Base-by-base conservation (phyloP, 2,797 vertebrate species). In the Helostoma temminkii region DNA sequence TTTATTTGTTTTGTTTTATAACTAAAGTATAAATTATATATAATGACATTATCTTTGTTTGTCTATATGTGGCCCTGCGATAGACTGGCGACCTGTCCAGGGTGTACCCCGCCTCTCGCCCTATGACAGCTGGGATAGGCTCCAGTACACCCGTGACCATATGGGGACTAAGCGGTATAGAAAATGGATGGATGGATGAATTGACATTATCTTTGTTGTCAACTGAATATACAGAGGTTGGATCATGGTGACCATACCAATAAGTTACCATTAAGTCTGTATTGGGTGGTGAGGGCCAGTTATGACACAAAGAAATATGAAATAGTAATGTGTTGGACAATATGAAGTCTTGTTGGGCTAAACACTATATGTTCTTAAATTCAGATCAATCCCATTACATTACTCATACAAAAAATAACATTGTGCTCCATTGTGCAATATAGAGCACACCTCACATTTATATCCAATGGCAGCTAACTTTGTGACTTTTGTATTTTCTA, bases 1-100 rank as follows among this genome's bases (percentile, higher is more conserved):
- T 65, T 42, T 36, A 50, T 49, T 79, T 81, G 25, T 53, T 16
- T 61, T 55, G 63, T 46, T 76, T 67, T 68, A 66, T 61, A 64
- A 68, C 67, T 28, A 18, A 36, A 62, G 63, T 62, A 52, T 76
- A 53, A 58, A 41, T 50, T 80, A 56, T 59, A 70, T 58, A 67
- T 52, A 78, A 73, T 55, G 25, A 60, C 22, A 3, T 49, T 46
- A 30, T 68, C 58, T 65, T 34, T 12, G 32, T 70, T 78, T n/a
- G n/a, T n/a, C n/a, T n/a, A n/a, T n/a, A n/a, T n/a, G n/a, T n/a
- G n/a, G n/a, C n/a, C n/a, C n/a, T n/a, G n/a, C n/a, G n/a, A n/a
- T n/a, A n/a, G n/a, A n/a, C n/a, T n/a, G n/a, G n/a, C n/a, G n/a
- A n/a, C n/a, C n/a, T n/a, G n/a, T n/a, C n/a, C n/a, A n/a, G n/a